These are phyloP conservation scores for Tonatia bakeri DNA, from an alignment of 2,113 vertebrate genomes.

Conservation along the genomic window DNA sequence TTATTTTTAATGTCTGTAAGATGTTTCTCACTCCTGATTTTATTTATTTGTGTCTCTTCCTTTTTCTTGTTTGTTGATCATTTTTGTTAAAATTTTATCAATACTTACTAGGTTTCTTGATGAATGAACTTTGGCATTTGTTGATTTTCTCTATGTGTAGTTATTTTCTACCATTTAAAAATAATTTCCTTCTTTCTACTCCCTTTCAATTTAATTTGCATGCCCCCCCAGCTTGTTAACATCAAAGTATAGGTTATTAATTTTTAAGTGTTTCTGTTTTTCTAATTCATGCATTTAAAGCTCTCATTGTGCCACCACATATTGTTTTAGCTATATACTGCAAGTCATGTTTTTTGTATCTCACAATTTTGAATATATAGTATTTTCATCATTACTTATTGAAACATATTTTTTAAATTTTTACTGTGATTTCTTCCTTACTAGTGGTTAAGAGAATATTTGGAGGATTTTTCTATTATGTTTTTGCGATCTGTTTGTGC, in stretches of 20 bases:
- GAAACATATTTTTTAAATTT: background rate
- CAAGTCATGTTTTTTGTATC: background rate
- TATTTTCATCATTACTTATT: background rate
- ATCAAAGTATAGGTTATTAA: background rate
- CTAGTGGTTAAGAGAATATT: background rate
- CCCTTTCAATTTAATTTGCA: background rate
- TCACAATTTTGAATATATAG: background rate
- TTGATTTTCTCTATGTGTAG: background rate
- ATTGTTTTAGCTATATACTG: background rate
- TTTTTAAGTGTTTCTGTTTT: background rate
- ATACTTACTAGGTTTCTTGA: background rate
- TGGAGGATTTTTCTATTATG: background rate
- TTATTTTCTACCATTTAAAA: background rate
- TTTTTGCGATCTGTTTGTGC: background rate
- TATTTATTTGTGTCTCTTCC: background rate
- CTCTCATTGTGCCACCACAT: background rate
- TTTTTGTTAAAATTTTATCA: background rate
- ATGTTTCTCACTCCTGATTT: background rate
- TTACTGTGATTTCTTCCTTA: background rate
- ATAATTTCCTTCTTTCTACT: background rate
- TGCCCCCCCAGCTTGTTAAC: background rate
- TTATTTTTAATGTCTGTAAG: background rate
- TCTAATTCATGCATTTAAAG: background rate
- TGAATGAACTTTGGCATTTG: background rate
- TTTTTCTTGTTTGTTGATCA: background rate